Base-by-base conservation (phyloP, 2,113 vertebrate genomes). In the Calyptomena viridis region DNA sequence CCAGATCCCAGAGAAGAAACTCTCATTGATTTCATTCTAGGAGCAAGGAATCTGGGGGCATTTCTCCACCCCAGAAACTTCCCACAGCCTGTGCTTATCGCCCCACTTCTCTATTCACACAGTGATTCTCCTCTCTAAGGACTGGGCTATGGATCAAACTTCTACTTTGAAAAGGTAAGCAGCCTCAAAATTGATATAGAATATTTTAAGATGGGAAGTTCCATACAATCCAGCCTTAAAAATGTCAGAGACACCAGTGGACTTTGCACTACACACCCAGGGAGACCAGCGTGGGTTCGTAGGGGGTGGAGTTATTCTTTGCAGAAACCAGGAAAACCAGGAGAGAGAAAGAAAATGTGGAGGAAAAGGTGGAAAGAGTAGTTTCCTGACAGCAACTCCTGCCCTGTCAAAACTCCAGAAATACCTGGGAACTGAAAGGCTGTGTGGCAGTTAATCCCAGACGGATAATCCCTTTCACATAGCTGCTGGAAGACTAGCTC, bases 361-460 rank as follows among this genome's bases (percentile, higher is more conserved):
- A 55, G 12, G 17, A 23, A 59, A 27, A 11, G 1, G 2, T 18
- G 14, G 8, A 14, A 82, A 68, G 11, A 44, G 4, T 1, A 5
- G 12, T 42, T 83, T 37, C 12, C 56, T 11, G 22, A 24, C 4
- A 9, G 33, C 12, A 37, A 33, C 12, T 89, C 71, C 50, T 31
- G 13, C 42, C 30, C 28, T 2, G 13, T 10, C 46, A 66, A 17
- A 84, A 18, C 63, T 81, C 31, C 17, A 63, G 33, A 81, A 78
- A 81, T 15, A 59, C 16, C 37, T 39, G 73, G 12, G 13, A 84
- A 21, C 8, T 1, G 3, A 56, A 27, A 62, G 30, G 17, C 27
- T 40, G 58, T 31, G 22, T 6, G 4, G 53, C 31, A 53, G 9
- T 37, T 16, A 46, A 60, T 12, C 62, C 40, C 75, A 49, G 35